A percentile compares a stretch with the other conserved stretches of the same genome.
These are phyloP conservation scores for Apodemus sylvaticus DNA, from an alignment of 2,113 vertebrate species.

Conservation along the genomic window DNA sequence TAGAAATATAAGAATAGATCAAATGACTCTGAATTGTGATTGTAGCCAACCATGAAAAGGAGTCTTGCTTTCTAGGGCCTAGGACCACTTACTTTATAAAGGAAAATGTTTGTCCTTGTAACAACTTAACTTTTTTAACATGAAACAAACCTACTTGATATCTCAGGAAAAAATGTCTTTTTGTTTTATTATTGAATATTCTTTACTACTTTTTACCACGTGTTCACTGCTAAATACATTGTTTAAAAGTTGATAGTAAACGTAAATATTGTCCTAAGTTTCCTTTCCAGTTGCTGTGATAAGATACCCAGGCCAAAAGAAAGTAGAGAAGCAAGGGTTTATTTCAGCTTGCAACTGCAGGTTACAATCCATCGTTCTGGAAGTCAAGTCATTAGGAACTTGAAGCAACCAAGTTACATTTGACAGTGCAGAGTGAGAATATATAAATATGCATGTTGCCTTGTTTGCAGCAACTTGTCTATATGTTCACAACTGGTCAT, in stretches of 20 bases:
- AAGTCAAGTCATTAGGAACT: not conserved
- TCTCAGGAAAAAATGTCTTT: conserved; percentile 10
- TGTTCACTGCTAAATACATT: not conserved
- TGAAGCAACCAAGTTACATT: not conserved
- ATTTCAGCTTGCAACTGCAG: not conserved
- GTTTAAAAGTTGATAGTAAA: conserved; percentile 49
- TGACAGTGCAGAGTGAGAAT: not conserved
- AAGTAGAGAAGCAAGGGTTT: not conserved
- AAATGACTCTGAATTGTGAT: conserved; percentile 42
- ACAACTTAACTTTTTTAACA: conserved; percentile 37
- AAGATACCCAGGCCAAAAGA: not conserved
- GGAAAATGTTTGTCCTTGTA: conserved; percentile 48
- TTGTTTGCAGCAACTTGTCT: not conserved
- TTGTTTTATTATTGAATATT: conserved; percentile 52
- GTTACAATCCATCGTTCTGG: not conserved
- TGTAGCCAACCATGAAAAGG: conserved; percentile 25
- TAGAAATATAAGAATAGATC: conserved; percentile 56
- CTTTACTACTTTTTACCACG: not conserved
- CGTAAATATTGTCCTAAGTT: not conserved
- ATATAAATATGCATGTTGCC: not conserved
- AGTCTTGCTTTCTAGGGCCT: not conserved
- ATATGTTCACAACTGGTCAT: not conserved
- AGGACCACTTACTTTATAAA: conserved; percentile 57
- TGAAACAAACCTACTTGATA: conserved; percentile 28
- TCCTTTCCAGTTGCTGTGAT: not conserved